Evolutionary conservation across 2,888 invertebrate genomes (phyloP).

Genomic region (Hemaris fuciformis): DNA sequence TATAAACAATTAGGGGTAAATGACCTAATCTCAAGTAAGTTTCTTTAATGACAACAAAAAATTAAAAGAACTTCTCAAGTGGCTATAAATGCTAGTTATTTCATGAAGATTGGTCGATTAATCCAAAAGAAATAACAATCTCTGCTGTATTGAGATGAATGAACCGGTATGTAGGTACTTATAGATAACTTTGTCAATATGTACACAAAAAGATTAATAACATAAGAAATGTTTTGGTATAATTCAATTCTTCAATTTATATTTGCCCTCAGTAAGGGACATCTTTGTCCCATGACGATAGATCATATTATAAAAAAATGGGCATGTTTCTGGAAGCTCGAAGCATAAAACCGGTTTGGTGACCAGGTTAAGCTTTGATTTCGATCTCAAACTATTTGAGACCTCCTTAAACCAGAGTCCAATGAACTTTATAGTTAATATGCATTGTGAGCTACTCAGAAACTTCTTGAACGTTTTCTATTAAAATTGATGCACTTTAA

Average conservation of each 20-base stretch:
- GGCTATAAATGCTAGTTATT: neutral
- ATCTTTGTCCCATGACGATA: no score
- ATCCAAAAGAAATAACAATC: no score
- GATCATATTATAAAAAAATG: no score
- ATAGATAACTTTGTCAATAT: no score
- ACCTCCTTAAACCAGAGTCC: neutral
- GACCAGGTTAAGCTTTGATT: neutral
- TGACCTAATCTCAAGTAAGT: neutral
- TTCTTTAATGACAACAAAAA: neutral
- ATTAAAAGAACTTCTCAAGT: neutral
- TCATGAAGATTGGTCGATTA: no score
- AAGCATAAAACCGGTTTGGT: neutral
- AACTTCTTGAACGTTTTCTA: neutral
- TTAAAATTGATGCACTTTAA: constrained; percentile 18
- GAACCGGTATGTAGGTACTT: no score
- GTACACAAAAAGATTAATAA: no score
- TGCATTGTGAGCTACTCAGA: neutral
- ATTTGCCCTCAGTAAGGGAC: no score
- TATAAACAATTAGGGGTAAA: neutral
- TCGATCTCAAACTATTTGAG: neutral
- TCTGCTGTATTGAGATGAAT: no score
- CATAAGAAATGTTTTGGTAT: no score
- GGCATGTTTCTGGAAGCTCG: neutral
- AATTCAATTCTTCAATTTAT: no score
- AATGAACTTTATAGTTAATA: neutral